Percentiles rank a stretch among this genome's conserved stretches.
These are phyloP conservation scores for Panopea generosa DNA, from an alignment of 2,888 invertebrate species.

Conservation along the genomic window DNA sequence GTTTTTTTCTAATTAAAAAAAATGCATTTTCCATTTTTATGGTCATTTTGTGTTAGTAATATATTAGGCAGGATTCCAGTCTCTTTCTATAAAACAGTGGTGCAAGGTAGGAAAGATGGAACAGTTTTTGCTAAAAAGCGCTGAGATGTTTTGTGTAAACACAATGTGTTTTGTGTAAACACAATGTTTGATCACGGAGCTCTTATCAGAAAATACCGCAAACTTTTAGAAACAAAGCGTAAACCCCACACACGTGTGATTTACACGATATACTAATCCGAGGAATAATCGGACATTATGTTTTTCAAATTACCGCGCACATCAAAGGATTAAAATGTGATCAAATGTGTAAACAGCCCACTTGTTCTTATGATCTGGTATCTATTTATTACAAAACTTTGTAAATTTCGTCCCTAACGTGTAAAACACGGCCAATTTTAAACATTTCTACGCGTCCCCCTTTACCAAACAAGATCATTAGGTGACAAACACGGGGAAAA, in stretches of 20 bases:
- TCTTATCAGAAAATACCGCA: too few species aligned
- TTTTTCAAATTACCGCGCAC: slow-evolving; percentile 47
- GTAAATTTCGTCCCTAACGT: slow-evolving; percentile 55
- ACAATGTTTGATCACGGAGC: too few species aligned
- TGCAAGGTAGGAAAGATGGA: too few species aligned
- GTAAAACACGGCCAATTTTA: slow-evolving; percentile 50
- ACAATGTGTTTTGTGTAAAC: too few species aligned
- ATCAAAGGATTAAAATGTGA: slow-evolving; percentile 60
- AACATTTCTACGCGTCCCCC: slow-evolving; percentile 30
- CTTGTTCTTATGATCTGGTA: slow-evolving; percentile 53
- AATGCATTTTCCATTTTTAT: too few species aligned
- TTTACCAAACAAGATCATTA: slow-evolving; percentile 55
- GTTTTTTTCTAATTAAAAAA: too few species aligned
- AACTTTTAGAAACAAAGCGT: slow-evolving; percentile 2
- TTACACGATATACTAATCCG: slow-evolving; percentile 37
- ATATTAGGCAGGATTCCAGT: too few species aligned
- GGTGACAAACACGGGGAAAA: slow-evolving; percentile 45
- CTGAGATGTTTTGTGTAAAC: too few species aligned
- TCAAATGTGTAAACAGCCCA: slow-evolving; percentile 41
- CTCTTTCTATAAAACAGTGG: too few species aligned
- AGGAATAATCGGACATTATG: slow-evolving; percentile 55
- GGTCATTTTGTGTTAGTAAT: too few species aligned
- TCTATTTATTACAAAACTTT: slow-evolving; percentile 56
- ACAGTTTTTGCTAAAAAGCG: too few species aligned
- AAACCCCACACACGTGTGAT: slow-evolving; percentile 40